Conservation (phyloP, 2,797 vertebrate genomes). For the Anomalospiza imberbis region DNA sequence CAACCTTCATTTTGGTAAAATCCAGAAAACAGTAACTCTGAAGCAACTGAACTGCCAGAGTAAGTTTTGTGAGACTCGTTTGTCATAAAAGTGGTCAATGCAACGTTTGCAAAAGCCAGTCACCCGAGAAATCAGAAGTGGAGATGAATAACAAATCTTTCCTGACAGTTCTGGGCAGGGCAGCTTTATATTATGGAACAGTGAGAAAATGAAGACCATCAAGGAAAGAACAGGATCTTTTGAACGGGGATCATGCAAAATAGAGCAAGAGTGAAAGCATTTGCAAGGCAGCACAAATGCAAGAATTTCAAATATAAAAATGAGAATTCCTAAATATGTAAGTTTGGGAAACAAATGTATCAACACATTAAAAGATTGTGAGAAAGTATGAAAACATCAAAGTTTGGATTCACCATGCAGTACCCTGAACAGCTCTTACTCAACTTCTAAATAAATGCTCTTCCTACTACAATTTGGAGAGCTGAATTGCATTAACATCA, state of each 20-base stretch:
- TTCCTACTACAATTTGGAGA: background rate
- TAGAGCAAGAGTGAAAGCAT: background rate
- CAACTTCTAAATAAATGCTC: background rate
- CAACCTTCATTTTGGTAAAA: background rate
- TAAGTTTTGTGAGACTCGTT: background rate
- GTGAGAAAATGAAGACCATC: background rate
- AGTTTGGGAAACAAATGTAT: background rate
- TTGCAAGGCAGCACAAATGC: background rate
- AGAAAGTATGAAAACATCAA: background rate
- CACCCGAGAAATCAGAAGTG: background rate
- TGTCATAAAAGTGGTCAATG: background rate
- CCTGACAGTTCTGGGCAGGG: background rate
- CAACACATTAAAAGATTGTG: background rate
- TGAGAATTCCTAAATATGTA: background rate
- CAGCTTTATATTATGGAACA: background rate
- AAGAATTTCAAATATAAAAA: background rate
- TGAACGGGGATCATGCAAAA: background rate
- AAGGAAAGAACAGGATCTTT: background rate
- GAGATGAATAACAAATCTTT: background rate
- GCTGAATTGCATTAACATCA: background rate
- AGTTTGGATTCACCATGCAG: background rate
- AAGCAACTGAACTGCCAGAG: background rate
- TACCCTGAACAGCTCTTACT: background rate
- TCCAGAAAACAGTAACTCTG: background rate
- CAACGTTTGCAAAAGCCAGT: background rate